phyloP scores from a whole-genome alignment of 2,113 vertebrate species.

The Pleuronectes platessa region DNA sequence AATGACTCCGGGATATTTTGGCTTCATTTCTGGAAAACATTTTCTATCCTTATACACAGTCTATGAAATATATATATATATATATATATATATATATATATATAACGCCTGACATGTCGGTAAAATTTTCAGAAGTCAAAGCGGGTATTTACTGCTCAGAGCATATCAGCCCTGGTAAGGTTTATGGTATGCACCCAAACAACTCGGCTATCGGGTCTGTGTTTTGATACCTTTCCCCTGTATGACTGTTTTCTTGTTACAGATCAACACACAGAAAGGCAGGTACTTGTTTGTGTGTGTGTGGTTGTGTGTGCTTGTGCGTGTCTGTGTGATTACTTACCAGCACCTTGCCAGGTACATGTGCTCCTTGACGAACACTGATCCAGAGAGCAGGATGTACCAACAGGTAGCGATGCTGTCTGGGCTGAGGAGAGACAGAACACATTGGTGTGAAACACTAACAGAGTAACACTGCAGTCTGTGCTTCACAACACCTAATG shows the following conservation, averaged over 20 bases:
- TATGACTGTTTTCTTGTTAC: too few species aligned
- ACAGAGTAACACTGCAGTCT: neutral
- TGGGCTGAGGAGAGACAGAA: conserved; percentile 81
- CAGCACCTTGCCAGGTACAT: conserved; percentile 96
- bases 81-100: too few species aligned
- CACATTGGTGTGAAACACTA: neutral
- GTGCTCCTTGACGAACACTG: conserved; percentile 95
- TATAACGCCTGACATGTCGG: too few species aligned
- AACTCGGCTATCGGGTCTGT: neutral
- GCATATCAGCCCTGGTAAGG: too few species aligned
- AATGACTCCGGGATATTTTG: too few species aligned
- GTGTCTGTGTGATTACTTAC: conserved; percentile 80
- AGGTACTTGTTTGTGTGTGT: too few species aligned
- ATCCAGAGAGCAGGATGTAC: conserved; percentile 97
- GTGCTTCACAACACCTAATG: neutral
- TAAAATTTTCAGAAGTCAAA: too few species aligned
- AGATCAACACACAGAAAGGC: neutral
- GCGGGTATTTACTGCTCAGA: too few species aligned
- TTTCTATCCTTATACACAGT: too few species aligned
- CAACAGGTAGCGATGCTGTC: conserved; percentile 93
- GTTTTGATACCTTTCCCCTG: neutral
- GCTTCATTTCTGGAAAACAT: too few species aligned
- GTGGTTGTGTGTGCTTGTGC: neutral
- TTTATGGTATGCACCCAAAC: neutral
- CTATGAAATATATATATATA: too few species aligned